Conservation (phyloP, 2,113 vertebrate species). For the Pitta sordida region DNA sequence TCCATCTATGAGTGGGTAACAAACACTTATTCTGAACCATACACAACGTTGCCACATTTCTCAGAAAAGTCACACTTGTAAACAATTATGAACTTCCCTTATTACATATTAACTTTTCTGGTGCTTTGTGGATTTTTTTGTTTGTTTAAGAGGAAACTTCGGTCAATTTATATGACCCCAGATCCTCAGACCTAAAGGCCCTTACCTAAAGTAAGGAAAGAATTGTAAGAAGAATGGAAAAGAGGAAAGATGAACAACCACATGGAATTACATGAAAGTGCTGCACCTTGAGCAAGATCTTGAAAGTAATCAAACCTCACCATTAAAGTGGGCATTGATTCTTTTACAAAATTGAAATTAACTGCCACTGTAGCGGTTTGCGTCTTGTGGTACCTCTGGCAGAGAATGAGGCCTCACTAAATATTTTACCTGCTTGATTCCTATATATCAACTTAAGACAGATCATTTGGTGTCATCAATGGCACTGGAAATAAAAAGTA, state of each 20-base stretch:
- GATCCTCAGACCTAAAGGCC: background rate
- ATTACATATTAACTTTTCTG: background rate
- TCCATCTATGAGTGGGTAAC: background rate
- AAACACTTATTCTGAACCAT: background rate
- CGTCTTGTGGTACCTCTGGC: background rate
- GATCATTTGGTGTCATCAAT: background rate
- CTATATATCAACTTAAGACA: background rate
- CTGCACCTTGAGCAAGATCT: background rate
- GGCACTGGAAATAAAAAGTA: background rate
- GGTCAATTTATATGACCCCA: background rate
- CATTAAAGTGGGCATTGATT: background rate
- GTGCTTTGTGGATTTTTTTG: accelerated
- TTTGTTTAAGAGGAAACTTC: background rate
- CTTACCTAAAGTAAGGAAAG: background rate
- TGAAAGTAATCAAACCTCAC: background rate
- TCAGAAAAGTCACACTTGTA: background rate
- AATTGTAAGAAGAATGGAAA: accelerated
- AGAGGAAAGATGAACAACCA: background rate
- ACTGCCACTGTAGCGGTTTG: background rate
- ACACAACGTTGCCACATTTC: background rate
- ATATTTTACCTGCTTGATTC: background rate
- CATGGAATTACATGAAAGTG: accelerated
- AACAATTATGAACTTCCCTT: background rate
- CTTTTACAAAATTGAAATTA: background rate
- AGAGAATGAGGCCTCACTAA: background rate